These are phyloP conservation scores for Chloromyia formosa DNA, from an alignment of 2,888 invertebrate species.

Conservation along the genomic window DNA sequence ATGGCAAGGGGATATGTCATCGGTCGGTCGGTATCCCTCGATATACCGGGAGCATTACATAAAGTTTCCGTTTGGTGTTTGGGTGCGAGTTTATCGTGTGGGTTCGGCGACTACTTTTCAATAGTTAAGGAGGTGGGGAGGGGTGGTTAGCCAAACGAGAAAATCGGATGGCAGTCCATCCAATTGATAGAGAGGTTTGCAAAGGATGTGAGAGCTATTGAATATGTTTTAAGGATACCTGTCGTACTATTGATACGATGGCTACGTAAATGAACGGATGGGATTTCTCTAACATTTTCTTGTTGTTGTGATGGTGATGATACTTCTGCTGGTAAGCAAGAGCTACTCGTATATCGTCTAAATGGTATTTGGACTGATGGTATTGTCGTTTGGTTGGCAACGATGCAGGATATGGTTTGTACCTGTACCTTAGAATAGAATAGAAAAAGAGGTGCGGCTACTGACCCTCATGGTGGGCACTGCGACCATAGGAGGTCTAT, in stretches of 20 bases:
- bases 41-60: slow-evolving; percentile 22
- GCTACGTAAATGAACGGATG: neutral
- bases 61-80: slow-evolving; percentile 23
- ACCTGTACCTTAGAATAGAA: too few species aligned
- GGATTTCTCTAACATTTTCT: neutral
- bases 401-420: too few species aligned
- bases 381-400: too few species aligned
- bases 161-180: neutral
- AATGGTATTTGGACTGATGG: too few species aligned
- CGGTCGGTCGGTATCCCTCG: neutral
- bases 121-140: neutral
- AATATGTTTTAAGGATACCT: slow-evolving; percentile 40
- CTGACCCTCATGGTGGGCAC: too few species aligned
- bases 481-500: too few species aligned
- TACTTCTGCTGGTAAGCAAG: too few species aligned
- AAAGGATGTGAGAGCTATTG: slow-evolving; percentile 37
- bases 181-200: slow-evolving; percentile 8
- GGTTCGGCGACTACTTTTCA: neutral
- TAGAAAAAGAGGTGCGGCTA: too few species aligned
- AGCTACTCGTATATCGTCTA: too few species aligned
- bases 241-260: slow-evolving; percentile 20
- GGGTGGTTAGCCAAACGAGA: neutral
- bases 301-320: neutral
- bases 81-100: slow-evolving; percentile 9
- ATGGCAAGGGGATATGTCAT: neutral